These are phyloP conservation scores for Pseudolycoriella hygida DNA, from an alignment of 2,888 invertebrate genomes.

Conservation along the genomic window DNA sequence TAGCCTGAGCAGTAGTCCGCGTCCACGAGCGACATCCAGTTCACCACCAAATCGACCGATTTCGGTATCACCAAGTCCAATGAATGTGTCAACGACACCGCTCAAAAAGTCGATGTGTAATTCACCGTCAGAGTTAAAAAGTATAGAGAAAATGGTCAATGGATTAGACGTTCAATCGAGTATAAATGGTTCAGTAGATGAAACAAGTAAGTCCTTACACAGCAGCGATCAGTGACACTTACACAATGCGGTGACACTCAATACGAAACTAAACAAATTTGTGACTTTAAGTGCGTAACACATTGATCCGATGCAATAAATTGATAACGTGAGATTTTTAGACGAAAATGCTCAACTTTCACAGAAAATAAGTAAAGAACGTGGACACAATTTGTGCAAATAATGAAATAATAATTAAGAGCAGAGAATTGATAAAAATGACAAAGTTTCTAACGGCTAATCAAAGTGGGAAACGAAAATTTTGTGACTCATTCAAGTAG, in stretches of 20 bases:
- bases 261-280: no score
- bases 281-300: no score
- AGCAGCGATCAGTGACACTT: background rate
- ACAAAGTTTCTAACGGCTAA: no score
- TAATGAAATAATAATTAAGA: no score
- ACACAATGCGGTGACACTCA: background rate
- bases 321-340: no score
- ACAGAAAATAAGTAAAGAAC: no score
- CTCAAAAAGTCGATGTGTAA: conserved; percentile 25
- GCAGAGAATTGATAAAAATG: no score
- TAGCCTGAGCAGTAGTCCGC: conserved; percentile 15
- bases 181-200: background rate
- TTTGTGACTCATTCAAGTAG: no score
- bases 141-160: conserved; percentile 95
- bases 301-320: no score
- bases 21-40: conserved; percentile 25
- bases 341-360: no score
- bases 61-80: conserved; percentile 29
- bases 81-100: conserved; percentile 19
- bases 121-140: conserved; percentile 62
- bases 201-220: background rate
- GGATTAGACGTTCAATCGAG: conserved; percentile 64
- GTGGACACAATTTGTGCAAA: no score
- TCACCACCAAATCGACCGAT: conserved; percentile 29
- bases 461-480: no score